Conservation (phyloP, 2,888 invertebrate species). For the Pseudolycoriella hygida region DNA sequence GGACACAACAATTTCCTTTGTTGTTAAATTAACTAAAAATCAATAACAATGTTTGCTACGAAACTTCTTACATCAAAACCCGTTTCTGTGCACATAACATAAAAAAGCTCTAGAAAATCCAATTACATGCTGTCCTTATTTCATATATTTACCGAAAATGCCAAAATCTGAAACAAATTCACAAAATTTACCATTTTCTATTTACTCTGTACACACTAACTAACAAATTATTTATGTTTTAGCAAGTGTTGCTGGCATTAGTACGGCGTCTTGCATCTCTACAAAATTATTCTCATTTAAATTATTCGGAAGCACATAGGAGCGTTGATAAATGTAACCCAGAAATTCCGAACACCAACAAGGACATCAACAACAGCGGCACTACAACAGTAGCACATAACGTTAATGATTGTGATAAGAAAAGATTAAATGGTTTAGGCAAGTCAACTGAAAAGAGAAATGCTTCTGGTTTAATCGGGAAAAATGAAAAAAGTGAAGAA, state of each 20-base stretch:
- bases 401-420: neutral
- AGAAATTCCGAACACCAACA: constrained; percentile 1
- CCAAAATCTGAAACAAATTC: neutral
- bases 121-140: no score
- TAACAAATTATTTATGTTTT: neutral
- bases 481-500: neutral
- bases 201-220: neutral
- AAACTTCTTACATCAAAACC: no score
- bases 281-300: constrained; percentile 7
- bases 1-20: no score
- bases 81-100: no score
- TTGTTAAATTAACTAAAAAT: no score
- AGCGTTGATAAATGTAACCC: constrained; percentile 2
- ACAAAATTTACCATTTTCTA: neutral
- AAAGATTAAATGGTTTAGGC: neutral
- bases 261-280: constrained; percentile 12
- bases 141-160: neutral
- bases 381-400: neutral
- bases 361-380: neutral
- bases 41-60: no score
- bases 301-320: constrained; percentile 3
- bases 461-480: neutral
- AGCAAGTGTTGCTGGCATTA: constrained; percentile 11
- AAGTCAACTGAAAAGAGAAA: neutral
- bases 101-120: no score